Base-by-base conservation (phyloP, 2,797 vertebrate species). In the Channa striata region DNA sequence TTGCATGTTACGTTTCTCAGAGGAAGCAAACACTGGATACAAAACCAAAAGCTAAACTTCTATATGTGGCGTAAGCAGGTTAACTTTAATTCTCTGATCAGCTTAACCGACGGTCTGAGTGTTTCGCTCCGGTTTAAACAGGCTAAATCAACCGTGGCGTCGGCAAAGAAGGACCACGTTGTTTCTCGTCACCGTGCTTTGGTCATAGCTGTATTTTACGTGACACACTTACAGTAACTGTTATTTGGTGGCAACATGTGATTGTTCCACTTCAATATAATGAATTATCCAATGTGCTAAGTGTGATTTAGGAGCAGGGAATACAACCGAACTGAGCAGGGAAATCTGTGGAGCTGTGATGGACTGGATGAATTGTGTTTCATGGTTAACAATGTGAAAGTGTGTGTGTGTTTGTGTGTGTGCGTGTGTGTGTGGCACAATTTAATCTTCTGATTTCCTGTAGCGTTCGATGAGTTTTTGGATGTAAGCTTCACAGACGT, bases 311-410 rank as follows among this genome's bases (percentile, higher is more conserved):
- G 40, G 42, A 78, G 67, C 81, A 58, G 70, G 20, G 51, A 68
- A 20, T 54, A 77, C 49, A 58, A 68, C 60, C 67, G 68, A 76
- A 64, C 77, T 21, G 54, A 70, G 59, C 80, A 72, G 81, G 81
- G 82, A 85, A 77, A 63, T 84, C 49, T 49, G 52, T 80, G 65
- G 58, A 71, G 80, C 48, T 17, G 1, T 58, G 12, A 20, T 25
- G 62, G 59, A 76, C 56, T 53, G 65, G 47, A 82, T 68, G 37
- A 80, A 84, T 44, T 57, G 50, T 43, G 68, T 80, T 77, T 80
- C 20, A 59, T 79, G 58, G 81, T 69, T 83, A 74, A 87, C 54
- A 81, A 81, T 91, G 82, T 90, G 86, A 90, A 87, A 21, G 25
- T 58, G 63, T 42, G 30, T n/a, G 11, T 49, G 21, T 23, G 25